Conservation (phyloP, 2,888 invertebrate genomes). For the Heliconius sara region DNA sequence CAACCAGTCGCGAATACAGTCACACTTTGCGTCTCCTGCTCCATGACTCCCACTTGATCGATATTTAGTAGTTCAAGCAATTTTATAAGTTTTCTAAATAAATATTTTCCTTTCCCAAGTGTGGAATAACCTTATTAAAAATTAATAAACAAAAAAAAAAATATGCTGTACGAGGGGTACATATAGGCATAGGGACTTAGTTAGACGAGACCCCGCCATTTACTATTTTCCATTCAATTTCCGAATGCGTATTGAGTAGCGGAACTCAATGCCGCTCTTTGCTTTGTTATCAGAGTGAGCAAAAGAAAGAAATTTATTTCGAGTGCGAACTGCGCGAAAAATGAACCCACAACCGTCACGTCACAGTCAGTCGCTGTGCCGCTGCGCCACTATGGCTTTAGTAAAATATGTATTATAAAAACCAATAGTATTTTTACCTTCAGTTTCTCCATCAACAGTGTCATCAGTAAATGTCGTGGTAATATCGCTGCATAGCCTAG, state of each 20-base stretch:
- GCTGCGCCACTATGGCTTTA: too few relatives aligned
- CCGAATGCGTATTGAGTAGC: not conserved
- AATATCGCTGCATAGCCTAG: constrained; percentile 70
- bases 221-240: not conserved
- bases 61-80: too few relatives aligned
- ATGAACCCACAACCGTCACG: not conserved
- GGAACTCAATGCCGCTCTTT: not conserved
- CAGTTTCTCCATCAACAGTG: constrained; percentile 52
- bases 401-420: not conserved
- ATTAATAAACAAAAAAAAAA: too few relatives aligned
- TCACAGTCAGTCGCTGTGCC: not conserved
- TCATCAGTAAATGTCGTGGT: constrained; percentile 58
- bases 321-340: not conserved
- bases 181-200: too few relatives aligned
- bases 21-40: too few relatives aligned
- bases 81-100: too few relatives aligned
- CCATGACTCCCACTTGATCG: too few relatives aligned
- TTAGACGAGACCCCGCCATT: too few relatives aligned
- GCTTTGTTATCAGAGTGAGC: not conserved
- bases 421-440: constrained; percentile 40
- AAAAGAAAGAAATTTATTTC: not conserved
- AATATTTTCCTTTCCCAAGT: too few relatives aligned
- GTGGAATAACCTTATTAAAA: too few relatives aligned
- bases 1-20: too few relatives aligned
- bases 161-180: too few relatives aligned